These are phyloP conservation scores for Gryon sp. DNA, from an alignment of 1,140 invertebrate species.

Conservation along the genomic window DNA sequence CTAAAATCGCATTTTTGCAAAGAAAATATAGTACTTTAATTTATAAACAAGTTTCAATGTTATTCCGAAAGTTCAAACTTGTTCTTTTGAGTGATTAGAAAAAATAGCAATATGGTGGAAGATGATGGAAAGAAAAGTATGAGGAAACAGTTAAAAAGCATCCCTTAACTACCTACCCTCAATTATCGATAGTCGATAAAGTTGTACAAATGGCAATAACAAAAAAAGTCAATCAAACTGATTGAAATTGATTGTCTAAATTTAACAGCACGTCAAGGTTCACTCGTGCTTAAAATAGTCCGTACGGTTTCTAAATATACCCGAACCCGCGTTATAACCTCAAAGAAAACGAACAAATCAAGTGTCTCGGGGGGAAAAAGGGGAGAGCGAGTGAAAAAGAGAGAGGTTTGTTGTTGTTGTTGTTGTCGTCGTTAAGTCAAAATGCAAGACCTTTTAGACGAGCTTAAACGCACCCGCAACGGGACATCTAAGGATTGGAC, in stretches of 20 bases:
- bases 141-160: not conserved
- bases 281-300: constrained; percentile 13
- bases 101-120: not conserved
- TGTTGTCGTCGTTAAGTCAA: too few relatives aligned
- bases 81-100: not conserved
- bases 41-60: too few relatives aligned
- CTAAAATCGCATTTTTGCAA: too few relatives aligned
- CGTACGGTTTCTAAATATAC: constrained; percentile 10
- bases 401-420: too few relatives aligned
- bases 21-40: too few relatives aligned
- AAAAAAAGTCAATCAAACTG: constrained; percentile 1
- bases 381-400: too few relatives aligned
- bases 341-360: constrained; percentile 7
- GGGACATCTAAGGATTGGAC: constrained; percentile 44
- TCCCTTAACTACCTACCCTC: constrained; percentile 27
- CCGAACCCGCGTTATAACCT: constrained; percentile 16
- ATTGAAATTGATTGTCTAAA: constrained; percentile 10
- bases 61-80: not conserved
- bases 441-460: too few relatives aligned
- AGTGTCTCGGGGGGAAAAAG: too few relatives aligned
- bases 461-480: constrained; percentile 6
- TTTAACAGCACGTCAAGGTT: constrained; percentile 19
- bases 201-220: not conserved
- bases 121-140: not conserved
- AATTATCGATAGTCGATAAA: constrained; percentile 30